Evolutionary conservation across 2,113 vertebrate species (phyloP), one percentile per base, ranked within the genome.

Genomic region (Hyperoodon ampullatus): DNA sequence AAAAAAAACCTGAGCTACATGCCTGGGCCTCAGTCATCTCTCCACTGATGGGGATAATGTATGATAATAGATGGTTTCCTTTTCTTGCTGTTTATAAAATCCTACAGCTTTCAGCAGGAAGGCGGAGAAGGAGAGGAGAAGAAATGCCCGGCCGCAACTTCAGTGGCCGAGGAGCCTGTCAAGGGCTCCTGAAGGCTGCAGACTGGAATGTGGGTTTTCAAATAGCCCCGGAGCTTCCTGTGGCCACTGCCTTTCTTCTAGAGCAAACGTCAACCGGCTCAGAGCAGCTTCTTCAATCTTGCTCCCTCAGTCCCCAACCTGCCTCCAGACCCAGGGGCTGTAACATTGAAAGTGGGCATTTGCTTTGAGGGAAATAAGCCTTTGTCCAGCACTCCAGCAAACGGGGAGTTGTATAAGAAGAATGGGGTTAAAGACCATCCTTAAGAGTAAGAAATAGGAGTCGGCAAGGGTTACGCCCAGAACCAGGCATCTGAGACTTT

Each of bases 61-160:
- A 28, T 21, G 53, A 19, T 39, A 44, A 81, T 24, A 58, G 19
- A 23, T 8, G 33, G 44, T 16, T 35, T 28, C 23, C 47, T 88
- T 94, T 42, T 39, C 65, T 91, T 68, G 16, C 58, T 90, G 66
- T 95, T 93, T 88, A 88, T 75, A 33, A 91, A 96, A 88, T 47
- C 47, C 24, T 42, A 70, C 58, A 24, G 5, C 28, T 24, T 71
- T 91, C 33, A 80, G 88, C 83, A 24, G 77, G 50, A 58, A 35
- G 33, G n/a, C 12, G 1, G 77, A 87, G 63, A 92, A 60, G 78
- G 42, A n/a, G 35, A 88, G 10, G 39, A 58, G 75, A 23, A 68
- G 58, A 4, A 18, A 53, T 53, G 15, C 53, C 53, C 5, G 53
- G 53, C 15, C 5, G 0, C 53, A 53, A 53, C 5, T 53, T 53